phyloP scores from a whole-genome alignment of 1,140 invertebrate genomes.

The Plutomurus gul region DNA sequence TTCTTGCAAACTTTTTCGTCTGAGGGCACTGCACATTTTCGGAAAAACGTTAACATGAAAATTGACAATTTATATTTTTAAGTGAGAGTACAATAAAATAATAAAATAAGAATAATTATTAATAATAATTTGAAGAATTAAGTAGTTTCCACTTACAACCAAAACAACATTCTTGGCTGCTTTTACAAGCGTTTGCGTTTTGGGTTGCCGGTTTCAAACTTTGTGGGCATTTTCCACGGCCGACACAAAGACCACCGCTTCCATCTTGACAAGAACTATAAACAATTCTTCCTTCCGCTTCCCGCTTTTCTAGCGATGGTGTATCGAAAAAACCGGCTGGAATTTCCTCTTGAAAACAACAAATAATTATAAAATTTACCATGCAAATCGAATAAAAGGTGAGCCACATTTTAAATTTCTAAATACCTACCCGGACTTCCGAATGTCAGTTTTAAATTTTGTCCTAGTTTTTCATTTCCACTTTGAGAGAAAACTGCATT shows the following conservation, averaged over 20 bases:
- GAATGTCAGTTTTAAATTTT: slow-evolving; percentile 23
- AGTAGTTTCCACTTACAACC: slow-evolving; percentile 28
- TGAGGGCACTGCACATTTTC: slow-evolving; percentile 19
- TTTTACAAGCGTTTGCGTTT: slow-evolving; percentile 24
- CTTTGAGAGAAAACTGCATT: background rate
- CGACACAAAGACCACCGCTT: slow-evolving; percentile 47
- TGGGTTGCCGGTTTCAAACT: background rate
- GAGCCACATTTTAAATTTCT: background rate
- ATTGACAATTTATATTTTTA: background rate
- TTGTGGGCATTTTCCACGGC: slow-evolving; percentile 37
- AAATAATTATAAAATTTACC: background rate
- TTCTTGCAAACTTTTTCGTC: slow-evolving; percentile 27
- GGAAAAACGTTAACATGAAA: no score
- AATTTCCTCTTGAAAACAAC: slow-evolving; percentile 31
- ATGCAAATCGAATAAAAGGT: background rate
- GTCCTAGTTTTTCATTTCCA: background rate
- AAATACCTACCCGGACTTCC: background rate
- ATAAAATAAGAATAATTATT: no score
- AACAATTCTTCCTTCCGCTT: background rate
- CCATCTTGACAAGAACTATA: slow-evolving; percentile 37
- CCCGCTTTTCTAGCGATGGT: background rate
- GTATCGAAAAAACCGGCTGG: slow-evolving; percentile 38
- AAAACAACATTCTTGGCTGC: slow-evolving; percentile 45
- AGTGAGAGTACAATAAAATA: background rate
- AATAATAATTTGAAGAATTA: no score